Base-by-base conservation (phyloP, 2,888 invertebrate species). In the Pherbina coryleti region DNA sequence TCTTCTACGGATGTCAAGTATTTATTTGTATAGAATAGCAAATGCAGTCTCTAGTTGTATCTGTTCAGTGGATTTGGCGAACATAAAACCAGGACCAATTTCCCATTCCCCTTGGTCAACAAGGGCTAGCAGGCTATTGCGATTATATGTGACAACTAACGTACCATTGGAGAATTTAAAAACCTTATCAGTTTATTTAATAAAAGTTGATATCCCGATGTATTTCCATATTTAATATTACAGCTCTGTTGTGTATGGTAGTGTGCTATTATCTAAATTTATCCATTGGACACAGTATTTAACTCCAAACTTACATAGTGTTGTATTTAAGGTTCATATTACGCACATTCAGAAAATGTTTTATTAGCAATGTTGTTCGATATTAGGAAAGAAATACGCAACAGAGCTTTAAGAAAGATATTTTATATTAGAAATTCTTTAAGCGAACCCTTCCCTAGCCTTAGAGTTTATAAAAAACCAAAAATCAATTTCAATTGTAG, bases 391-490 rank as follows among this genome's bases (percentile, higher is more conserved):
- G 28, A 31, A 19, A 53, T 72, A n/a, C 57, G 57, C 55, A 28
- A 28, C 19, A 19, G 37, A n/a, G 37, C 72, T 57, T 34, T 37
- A 72, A 72, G 34, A 70, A 72, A 57, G 19, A 19, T 72, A 37
- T 57, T 57, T 28, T 34, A 22, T 72, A 72, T 72, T 44, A 37
- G 9, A 37, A 51, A 72, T 57, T 57, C 51, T n/a, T n/a, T n/a
- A 72, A 34, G 19, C 31, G 37, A 57, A 37, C 55, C n/a, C n/a
- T n/a, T n/a, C n/a, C n/a, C n/a, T n/a, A 28, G 34, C 55, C 37
- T 71, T 22, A 71, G 57, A 71, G 57, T n/a, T 19, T 71, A 71
- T 57, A 71, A 70, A 70, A 70, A 70, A 44, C 49, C 70, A 17
- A 51, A 17, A 53, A 51, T 70, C 22, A 70, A 70, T 49, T 70